A percentile compares a stretch with the other conserved stretches of the same genome.
Evolutionary conservation across 1,140 invertebrate genomes (phyloP).

Genomic region (Cecropterus lyciades): DNA sequence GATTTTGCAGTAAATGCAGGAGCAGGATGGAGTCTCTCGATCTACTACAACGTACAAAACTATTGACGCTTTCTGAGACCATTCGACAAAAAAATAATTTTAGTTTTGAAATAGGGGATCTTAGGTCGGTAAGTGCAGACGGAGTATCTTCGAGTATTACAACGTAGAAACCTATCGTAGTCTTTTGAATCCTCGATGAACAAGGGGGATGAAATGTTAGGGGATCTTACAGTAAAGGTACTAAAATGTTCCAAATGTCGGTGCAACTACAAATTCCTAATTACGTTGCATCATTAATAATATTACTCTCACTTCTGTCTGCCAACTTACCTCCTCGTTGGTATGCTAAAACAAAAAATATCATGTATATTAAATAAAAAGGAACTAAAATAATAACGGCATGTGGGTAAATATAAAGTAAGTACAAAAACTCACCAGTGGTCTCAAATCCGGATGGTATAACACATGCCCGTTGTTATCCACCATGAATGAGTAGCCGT

Average conservation of each 20-base stretch:
- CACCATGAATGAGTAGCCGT: constrained; percentile 98
- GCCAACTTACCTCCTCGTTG: constrained; percentile 82
- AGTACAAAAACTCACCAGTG: constrained; percentile 88
- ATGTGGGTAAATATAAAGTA: background rate
- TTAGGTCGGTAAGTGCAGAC: no score
- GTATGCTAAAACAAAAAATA: constrained; percentile 77
- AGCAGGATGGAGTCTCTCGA: no score
- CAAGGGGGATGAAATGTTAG: no score
- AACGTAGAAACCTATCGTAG: no score
- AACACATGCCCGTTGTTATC: constrained; percentile 98
- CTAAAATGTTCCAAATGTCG: background rate
- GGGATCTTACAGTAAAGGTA: background rate
- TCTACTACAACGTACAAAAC: no score
- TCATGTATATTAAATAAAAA: constrained; percentile 21
- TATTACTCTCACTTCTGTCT: background rate
- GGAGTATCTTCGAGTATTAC: no score
- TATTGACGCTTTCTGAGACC: no score
- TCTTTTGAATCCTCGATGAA: no score
- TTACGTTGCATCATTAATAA: background rate
- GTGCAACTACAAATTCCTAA: background rate
- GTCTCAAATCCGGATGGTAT: constrained; percentile 98
- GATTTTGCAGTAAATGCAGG: no score
- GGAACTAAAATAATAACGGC: background rate
- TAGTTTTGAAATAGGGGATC: no score
- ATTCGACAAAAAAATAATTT: no score